phyloP scores from a whole-genome alignment of 1,140 invertebrate species.

The Steinernema feltiae region DNA sequence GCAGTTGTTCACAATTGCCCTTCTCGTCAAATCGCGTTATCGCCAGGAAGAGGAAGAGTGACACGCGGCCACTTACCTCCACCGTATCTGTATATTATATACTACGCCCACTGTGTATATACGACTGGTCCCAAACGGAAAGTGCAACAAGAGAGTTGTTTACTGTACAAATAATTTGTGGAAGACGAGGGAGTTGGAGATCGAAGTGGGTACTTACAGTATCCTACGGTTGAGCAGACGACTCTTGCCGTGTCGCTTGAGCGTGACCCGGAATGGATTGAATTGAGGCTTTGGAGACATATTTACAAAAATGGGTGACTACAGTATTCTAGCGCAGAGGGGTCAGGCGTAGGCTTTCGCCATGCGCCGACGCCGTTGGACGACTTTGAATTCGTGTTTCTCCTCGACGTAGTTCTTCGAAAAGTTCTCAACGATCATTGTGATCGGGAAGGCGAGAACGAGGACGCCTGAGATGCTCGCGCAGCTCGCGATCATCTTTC shows the following conservation, averaged over 20 bases:
- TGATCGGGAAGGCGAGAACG: constrained; percentile 59
- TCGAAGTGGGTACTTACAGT: neutral
- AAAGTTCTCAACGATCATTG: constrained; percentile 58
- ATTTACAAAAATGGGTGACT: too few species aligned
- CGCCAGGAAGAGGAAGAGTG: neutral
- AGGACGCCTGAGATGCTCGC: constrained; percentile 55
- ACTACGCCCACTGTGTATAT: too few species aligned
- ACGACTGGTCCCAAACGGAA: too few species aligned
- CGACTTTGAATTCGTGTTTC: neutral
- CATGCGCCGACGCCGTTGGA: neutral
- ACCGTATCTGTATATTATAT: too few species aligned
- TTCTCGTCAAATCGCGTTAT: neutral
- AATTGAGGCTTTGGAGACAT: too few species aligned
- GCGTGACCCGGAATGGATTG: neutral
- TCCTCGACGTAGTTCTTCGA: neutral
- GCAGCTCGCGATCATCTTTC: constrained; percentile 54
- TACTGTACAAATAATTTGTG: too few species aligned
- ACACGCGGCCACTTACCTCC: too few species aligned
- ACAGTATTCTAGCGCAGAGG: too few species aligned
- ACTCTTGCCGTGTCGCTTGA: neutral
- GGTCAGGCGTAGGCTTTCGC: neutral
- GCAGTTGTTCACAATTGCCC: neutral
- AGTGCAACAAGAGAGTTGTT: too few species aligned
- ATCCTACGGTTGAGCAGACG: neutral
- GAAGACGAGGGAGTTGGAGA: neutral